These are phyloP conservation scores for Telmatherina bonti DNA, from an alignment of 2,797 vertebrate species.

Conservation along the genomic window DNA sequence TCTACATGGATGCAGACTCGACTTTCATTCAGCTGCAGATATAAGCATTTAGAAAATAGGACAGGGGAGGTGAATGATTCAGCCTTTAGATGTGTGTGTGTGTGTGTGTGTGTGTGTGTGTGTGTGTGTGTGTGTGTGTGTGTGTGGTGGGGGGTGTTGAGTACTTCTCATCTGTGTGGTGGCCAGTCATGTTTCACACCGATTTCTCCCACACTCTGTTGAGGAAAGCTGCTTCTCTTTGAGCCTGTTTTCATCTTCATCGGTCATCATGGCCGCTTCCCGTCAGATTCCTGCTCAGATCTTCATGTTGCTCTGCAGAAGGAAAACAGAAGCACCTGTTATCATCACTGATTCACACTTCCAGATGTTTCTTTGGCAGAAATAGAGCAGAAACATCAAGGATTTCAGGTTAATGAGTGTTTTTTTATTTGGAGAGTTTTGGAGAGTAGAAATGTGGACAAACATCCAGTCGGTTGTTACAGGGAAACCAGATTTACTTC, in stretches of 20 bases:
- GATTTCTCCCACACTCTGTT: slow-evolving; percentile 6
- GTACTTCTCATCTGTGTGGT: slow-evolving; percentile 5
- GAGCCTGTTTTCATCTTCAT: background rate
- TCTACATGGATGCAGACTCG: background rate
- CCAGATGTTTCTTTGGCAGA: background rate
- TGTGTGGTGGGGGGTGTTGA: too few species aligned
- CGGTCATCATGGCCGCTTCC: background rate
- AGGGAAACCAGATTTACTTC: background rate
- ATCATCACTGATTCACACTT: background rate
- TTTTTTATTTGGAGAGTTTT: background rate
- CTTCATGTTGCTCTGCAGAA: background rate
- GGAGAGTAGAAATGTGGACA: background rate
- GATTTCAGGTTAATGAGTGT: background rate
- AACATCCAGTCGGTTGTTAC: too few species aligned
- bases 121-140: background rate
- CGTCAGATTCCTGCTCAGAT: background rate
- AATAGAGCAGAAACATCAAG: background rate
- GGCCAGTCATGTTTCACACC: slow-evolving; percentile 23
- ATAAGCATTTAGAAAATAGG: slow-evolving; percentile 12
- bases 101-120: slow-evolving; percentile 3
- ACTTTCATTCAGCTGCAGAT: slow-evolving; percentile 20
- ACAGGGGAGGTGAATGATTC: slow-evolving; percentile 25
- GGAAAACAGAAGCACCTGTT: background rate
- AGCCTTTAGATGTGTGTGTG: background rate
- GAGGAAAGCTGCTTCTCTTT: background rate